Base-by-base conservation (phyloP, 1,140 invertebrate genomes). In the Philaenus spumarius region DNA sequence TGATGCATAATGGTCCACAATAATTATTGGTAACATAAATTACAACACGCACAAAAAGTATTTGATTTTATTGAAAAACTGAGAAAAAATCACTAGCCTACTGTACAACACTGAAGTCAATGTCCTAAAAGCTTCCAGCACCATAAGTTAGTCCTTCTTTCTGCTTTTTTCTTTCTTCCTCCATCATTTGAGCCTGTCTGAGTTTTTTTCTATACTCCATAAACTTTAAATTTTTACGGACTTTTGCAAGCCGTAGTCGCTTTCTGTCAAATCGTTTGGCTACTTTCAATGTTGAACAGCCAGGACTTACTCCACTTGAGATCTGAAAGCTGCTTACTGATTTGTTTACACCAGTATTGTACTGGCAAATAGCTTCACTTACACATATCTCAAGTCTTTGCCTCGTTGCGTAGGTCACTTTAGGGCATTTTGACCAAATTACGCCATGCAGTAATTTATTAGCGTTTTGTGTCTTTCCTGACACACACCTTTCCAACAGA, bases 131-230 rank as follows among this genome's bases (percentile, higher is more conserved):
- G n/a, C n/a, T n/a, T n/a, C n/a, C n/a, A n/a, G n/a, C n/a, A n/a
- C n/a, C n/a, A n/a, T n/a, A n/a, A n/a, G n/a, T n/a, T n/a, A n/a
- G n/a, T n/a, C n/a, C n/a, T n/a, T n/a, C n/a, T n/a, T n/a, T n/a
- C n/a, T n/a, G n/a, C n/a, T n/a, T n/a, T n/a, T n/a, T n/a, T n/a
- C 50, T 52, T 9, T 52, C 50, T 4, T 15, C 11, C n/a, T 52
- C 24, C 12, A 52, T 24, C 34, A 34, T 30, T 26, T 52, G 22
- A 34, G 24, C 24, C n/a, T 52, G 24, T 34, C 50, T 34, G 2
- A 30, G 34, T 34, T 52, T 34, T 52, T 52, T 24, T 15, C 50
- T 24, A 34, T 52, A 34, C 34, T 52, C 34, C 9, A 34, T 30
- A 30, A 34, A 30, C n/a, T 52, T 52, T 5, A 52, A 26, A 30